Conservation (phyloP, 2,888 invertebrate genomes). For the Noctua pronuba region DNA sequence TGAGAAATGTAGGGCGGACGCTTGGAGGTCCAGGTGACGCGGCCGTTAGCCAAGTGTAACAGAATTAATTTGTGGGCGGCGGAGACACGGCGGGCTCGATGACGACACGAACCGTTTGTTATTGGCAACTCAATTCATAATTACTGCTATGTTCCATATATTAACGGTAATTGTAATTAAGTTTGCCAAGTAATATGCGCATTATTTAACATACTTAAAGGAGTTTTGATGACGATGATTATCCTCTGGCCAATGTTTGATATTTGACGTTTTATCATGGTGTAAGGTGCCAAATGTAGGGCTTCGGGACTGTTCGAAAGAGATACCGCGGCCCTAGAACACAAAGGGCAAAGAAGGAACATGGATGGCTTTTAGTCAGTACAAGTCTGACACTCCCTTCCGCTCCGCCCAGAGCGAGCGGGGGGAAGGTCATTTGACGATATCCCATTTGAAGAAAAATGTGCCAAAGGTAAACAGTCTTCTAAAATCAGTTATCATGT, state of each 20-base stretch:
- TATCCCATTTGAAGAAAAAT: too few relatives aligned
- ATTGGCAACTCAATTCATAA: conserved; percentile 33
- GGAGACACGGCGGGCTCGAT: conserved; percentile 74
- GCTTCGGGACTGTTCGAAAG: too few relatives aligned
- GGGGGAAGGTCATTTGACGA: too few relatives aligned
- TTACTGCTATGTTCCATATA: neutral
- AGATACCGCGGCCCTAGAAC: too few relatives aligned
- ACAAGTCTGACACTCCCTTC: too few relatives aligned
- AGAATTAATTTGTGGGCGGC: conserved; percentile 87
- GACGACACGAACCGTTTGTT: conserved; percentile 62
- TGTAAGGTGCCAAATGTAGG: neutral
- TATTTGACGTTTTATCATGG: neutral
- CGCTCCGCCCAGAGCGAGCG: too few relatives aligned
- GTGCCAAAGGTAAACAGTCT: neutral
- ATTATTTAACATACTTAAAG: neutral
- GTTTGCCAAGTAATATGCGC: neutral
- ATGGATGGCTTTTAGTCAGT: too few relatives aligned
- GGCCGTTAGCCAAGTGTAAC: conserved; percentile 81
- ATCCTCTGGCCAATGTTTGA: neutral
- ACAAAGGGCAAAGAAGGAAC: too few relatives aligned
- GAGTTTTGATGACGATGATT: neutral
- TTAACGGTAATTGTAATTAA: neutral
- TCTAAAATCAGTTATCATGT: too few relatives aligned
- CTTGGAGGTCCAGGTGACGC: conserved; percentile 78
- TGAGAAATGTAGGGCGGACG: conserved; percentile 73